A percentile compares a stretch with the other conserved stretches of the same genome.
Evolutionary conservation across 2,797 vertebrate genomes (phyloP).

Genomic region (Phoxinus dragarum): DNA sequence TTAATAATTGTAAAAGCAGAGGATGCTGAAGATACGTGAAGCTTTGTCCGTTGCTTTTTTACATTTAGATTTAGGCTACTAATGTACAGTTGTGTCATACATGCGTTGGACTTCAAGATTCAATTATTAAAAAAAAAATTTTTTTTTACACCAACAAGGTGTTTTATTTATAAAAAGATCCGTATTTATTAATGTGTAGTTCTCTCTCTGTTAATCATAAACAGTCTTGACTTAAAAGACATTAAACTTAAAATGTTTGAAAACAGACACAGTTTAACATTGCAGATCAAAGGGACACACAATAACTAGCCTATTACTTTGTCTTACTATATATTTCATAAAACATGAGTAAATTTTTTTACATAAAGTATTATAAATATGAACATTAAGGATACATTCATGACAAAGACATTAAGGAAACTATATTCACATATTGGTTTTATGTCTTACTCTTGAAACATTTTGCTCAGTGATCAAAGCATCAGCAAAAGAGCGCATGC

Average conservation of each 20-base stretch:
- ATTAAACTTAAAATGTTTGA: neutral
- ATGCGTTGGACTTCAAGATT: neutral
- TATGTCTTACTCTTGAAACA: neutral
- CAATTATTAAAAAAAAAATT: no score
- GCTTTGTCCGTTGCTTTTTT: neutral
- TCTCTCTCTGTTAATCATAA: neutral
- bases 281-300: no score
- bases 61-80: neutral
- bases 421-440: neutral
- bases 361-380: neutral
- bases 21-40: neutral
- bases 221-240: neutral
- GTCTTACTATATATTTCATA: no score
- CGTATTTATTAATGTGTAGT: neutral
- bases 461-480: neutral
- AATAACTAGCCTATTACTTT: no score
- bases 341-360: no score
- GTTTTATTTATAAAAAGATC: neutral
- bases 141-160: neutral
- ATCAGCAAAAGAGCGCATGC: constrained; percentile 2
- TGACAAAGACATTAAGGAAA: neutral
- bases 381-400: neutral
- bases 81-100: neutral
- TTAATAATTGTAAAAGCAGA: neutral
- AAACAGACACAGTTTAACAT: neutral